Evolutionary conservation across 2,113 vertebrate species (phyloP), one percentile per base, ranked within the genome.

Genomic region (Ophiodon elongatus): DNA sequence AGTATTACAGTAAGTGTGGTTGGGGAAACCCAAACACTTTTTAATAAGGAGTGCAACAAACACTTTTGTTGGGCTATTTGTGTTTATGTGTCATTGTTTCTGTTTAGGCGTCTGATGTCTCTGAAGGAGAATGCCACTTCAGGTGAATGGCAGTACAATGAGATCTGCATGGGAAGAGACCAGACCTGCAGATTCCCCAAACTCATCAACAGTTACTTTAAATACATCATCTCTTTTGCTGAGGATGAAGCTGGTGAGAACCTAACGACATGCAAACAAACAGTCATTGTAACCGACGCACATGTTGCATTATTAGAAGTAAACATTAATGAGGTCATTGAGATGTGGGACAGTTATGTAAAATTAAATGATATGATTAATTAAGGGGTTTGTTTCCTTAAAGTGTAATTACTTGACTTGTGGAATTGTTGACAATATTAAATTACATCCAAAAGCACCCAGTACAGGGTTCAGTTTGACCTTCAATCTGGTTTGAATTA

Each of bases 171-270:
- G 96, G 96, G 96, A 29, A 79, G 57, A 70, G 95, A 92, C 54
- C 90, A 91, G 87, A 95, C 94, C 33, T 97, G 96, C 83, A 91
- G 84, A 62, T 97, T 97, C 88, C 95, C 96, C 25, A 96, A 94
- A 89, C 95, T 96, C 76, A 96, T 96, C 82, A 95, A 97, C 91
- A 95, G 88, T 82, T 95, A 96, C 79, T 95, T 95, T 76, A 96
- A 94, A 88, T 96, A 97, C 84, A 96, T 97, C 81, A 97, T 97
- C 90, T 97, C 96, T 9, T 97, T 97, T 81, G 96, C 93, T 39
- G 96, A 97, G 88, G 96, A 97, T 52, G 96, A 97, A 90, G 95
- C 96, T 90, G 96, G 96, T 96, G 96, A 93, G 23, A 25, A 81
- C 33, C 41, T 67, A 10, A 13, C 41, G n/a, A 54, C 50, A 39